Evolutionary conservation across 2,113 vertebrate species (phyloP), one percentile per base, ranked within the genome.

Genomic region (Erythrolamprus reginae): DNA sequence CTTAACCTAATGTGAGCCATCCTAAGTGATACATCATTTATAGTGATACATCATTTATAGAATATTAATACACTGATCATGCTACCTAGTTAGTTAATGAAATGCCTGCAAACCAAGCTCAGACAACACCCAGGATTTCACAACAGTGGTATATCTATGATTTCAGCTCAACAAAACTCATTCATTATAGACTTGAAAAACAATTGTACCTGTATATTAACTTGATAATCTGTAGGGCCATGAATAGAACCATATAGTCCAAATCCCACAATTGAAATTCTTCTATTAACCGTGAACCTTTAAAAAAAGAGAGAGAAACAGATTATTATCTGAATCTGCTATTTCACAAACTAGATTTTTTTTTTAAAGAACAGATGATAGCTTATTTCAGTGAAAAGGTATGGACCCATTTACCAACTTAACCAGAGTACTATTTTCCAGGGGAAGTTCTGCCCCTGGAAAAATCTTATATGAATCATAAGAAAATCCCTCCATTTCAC

Each of bases 221-320:
- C 98, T 97, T 99, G 98, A 95, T 99, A 99, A 95, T 99, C 98
- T 28, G 98, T 98, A 91, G 98, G 98, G 88, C 98, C 98, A 48
- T 99, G 98, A 96, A 99, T 99, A 93, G 98, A 99, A 89, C 98
- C 98, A 93, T 99, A 99, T 84, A 99, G 96, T 91, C 98, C 98
- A 97, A 99, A 99, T 38, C 98, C 98, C 86, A 99, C 98, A 94
- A 99, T 96, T 86, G 97, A 99, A 97, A 99, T 98, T 97, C 98
- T 98, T 97, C 96, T 98, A 91, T 98, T 99, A 90, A 99, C 98
- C 94, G 98, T 99, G 95, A 99, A 99, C 95, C 98, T 99, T 94
- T 23, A 84, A 47, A 48, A 8, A 19, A 19, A 17, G 12, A 65
- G 19, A 52, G n/a, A 84, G 4, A 92, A 92, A 95, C 85, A 86